Base-by-base conservation (phyloP, 2,888 invertebrate species). In the Malthinus seriepunctatus region DNA sequence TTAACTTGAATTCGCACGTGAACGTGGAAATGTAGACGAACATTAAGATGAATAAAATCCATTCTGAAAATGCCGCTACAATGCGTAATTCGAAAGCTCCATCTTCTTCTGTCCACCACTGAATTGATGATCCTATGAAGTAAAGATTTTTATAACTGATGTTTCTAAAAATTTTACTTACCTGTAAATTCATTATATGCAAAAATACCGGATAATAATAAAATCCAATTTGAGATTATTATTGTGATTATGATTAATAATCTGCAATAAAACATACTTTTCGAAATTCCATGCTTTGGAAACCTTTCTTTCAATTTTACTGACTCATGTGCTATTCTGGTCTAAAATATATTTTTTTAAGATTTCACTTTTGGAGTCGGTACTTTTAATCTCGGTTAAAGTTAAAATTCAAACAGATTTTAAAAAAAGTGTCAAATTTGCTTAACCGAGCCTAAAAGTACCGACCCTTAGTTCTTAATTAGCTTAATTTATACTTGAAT, bases 401-500 rank as follows among this genome's bases (percentile, higher is more conserved):
- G n/a, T n/a, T n/a, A n/a, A n/a, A n/a, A n/a, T n/a, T n/a, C n/a
- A n/a, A n/a, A n/a, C n/a, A n/a, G n/a, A 10, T 31, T 1, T n/a
- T n/a, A n/a, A n/a, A n/a, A n/a, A n/a, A n/a, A n/a, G n/a, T n/a
- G n/a, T n/a, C n/a, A n/a, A n/a, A 33, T 33, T n/a, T n/a, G n/a
- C n/a, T n/a, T n/a, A n/a, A n/a, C n/a, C n/a, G n/a, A n/a, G n/a
- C n/a, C n/a, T n/a, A n/a, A n/a, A n/a, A n/a, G n/a, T n/a, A n/a
- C n/a, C n/a, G n/a, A n/a, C n/a, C n/a, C n/a, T 23, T 23, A 3
- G 23, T 23, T 5, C 5, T 23, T 23, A 39, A 7, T 12, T 15
- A 11, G 15, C n/a, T 14, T 11, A 14, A 9, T 48, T 68, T 73
- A 69, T 71, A 88, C 90, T 83, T 93, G 93, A 68, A 90, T 82